Evolutionary conservation across 1,140 invertebrate species (phyloP), one percentile per base, ranked within the genome.

Genomic region (Heliconius himera): DNA sequence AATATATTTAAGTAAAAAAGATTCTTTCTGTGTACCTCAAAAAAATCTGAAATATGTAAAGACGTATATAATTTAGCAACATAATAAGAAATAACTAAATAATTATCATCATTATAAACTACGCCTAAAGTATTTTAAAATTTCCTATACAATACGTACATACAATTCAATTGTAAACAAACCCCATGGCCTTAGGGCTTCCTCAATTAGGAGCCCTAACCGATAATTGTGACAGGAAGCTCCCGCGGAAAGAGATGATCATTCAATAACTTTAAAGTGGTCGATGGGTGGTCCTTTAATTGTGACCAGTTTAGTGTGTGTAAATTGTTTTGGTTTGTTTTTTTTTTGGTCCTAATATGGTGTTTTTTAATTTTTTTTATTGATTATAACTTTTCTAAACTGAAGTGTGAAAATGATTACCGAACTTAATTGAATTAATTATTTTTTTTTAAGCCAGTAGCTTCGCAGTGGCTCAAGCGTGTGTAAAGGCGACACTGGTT

Each of bases 251-350:
- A 78, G 81, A 73, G 82, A 81, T 80, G 80, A 83, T 83, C 82
- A 82, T 78, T 74, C 78, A 83, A 84, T 85, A 84, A 84, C 73
- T 78, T 76, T 74, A 83, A 87, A 87, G 87, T 87, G 84, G 85
- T 74, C 87, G 84, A 82, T 79, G 83, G 86, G 87, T 86, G 83
- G 84, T 85, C 85, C 41, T 41, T 72, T 72, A 72, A 72, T 72
- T 72, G 70, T 72, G 36, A 9, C 20, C 70, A 72, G 70, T 72
- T 41, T 18, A 38, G 36, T 38, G 60, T 60, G 54, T 66, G 26
- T 66, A 66, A 38, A n/a, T 41, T 2, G 36, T 38, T n/a, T 38
- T 33, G 70, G 3, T 8, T 36, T 8, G 3, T 72, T 41, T 56
- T 9, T 11, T 2, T 8, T n/a, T 56, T 56, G n/a, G 18, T 54